Evolutionary conservation across 2,113 vertebrate species (phyloP).

Genomic region (Nothobranchius furzeri): DNA sequence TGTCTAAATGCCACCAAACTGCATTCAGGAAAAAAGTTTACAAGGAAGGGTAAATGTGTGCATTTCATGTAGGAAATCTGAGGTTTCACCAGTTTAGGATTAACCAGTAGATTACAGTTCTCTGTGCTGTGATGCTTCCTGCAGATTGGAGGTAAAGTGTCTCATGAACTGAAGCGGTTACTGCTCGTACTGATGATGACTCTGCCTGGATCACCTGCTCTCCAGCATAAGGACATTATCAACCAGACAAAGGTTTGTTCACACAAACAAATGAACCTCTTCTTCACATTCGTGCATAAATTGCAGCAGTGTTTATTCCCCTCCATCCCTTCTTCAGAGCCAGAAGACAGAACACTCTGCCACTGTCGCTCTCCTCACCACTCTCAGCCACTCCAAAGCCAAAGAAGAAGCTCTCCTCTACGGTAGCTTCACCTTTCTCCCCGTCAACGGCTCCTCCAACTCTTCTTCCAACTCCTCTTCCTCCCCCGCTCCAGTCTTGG

Average conservation of each 20-base stretch:
- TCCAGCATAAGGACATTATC: slow-evolving; percentile 68
- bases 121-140: background rate
- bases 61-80: background rate
- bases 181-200: slow-evolving; percentile 78
- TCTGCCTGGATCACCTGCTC: slow-evolving; percentile 76
- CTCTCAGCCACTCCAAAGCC: slow-evolving; percentile 66
- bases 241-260: slow-evolving; percentile 46
- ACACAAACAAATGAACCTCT: too few relatives aligned
- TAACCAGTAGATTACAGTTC: too few relatives aligned
- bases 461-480: slow-evolving; percentile 19
- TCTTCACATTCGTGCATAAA: too few relatives aligned
- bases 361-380: slow-evolving; percentile 56
- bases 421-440: slow-evolving; percentile 71
- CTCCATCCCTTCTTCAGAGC: slow-evolving; percentile 19
- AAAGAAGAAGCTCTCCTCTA: slow-evolving; percentile 75
- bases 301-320: too few relatives aligned
- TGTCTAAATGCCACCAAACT: too few relatives aligned
- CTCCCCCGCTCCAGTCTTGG: slow-evolving; percentile 50
- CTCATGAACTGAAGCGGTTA: slow-evolving; percentile 59
- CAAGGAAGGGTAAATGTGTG: background rate
- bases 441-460: slow-evolving; percentile 56
- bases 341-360: background rate
- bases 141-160: slow-evolving; percentile 64
- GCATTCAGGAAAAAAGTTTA: too few relatives aligned
- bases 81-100: background rate